Evolutionary conservation across 2,888 invertebrate species (phyloP).

Genomic region (Caradrina clavipalpis): DNA sequence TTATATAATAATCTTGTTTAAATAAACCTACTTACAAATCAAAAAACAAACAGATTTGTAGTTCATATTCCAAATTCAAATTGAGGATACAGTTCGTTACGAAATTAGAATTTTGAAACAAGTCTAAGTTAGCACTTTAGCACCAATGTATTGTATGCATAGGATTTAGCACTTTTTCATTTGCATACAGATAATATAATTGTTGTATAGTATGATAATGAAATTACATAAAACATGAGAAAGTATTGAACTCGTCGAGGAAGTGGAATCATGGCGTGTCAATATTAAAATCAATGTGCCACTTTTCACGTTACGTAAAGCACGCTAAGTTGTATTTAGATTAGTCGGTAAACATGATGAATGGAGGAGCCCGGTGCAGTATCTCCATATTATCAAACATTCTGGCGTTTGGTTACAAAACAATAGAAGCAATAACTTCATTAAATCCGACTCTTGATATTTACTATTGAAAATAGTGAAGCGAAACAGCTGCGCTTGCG

Average conservation of each 20-base stretch:
- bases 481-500: slow-evolving; percentile 45
- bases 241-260: slow-evolving; percentile 64
- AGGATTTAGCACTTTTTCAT: slow-evolving; percentile 38
- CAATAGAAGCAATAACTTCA: slow-evolving; percentile 47
- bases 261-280: slow-evolving; percentile 69
- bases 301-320: slow-evolving; percentile 65
- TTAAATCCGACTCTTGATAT: slow-evolving; percentile 42
- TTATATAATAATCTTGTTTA: slow-evolving; percentile 2
- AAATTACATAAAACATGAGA: slow-evolving; percentile 70
- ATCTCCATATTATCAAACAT: slow-evolving; percentile 29
- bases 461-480: slow-evolving; percentile 35
- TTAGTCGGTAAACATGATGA: slow-evolving; percentile 62
- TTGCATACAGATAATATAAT: slow-evolving; percentile 53
- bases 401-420: slow-evolving; percentile 46
- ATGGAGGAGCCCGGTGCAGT: slow-evolving; percentile 38
- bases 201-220: slow-evolving; percentile 54
- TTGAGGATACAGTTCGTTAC: slow-evolving; percentile 27
- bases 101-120: slow-evolving; percentile 40
- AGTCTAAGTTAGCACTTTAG: slow-evolving; percentile 16
- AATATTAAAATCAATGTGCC: slow-evolving; percentile 65
- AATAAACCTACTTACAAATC: slow-evolving; percentile 3
- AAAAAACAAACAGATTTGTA: slow-evolving; percentile 5
- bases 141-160: slow-evolving; percentile 24
- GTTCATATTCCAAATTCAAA: slow-evolving; percentile 16
- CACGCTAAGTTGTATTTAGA: slow-evolving; percentile 59